phyloP scores from a whole-genome alignment of 2,888 invertebrate species.

The Xanthia icteritia region DNA sequence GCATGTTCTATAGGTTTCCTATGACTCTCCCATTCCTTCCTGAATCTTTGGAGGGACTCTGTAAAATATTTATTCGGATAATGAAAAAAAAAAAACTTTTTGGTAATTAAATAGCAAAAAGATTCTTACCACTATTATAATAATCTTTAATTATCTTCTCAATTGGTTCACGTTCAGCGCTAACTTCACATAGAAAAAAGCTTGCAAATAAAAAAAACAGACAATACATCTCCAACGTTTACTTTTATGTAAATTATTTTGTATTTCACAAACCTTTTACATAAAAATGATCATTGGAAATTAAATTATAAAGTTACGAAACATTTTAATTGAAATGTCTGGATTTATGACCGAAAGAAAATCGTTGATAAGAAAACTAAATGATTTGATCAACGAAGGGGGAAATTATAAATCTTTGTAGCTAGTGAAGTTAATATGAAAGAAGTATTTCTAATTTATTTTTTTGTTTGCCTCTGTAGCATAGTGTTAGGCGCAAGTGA shows the following conservation, averaged over 20 bases:
- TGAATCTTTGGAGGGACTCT: constrained; percentile 67
- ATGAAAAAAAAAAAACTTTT: too few relatives aligned
- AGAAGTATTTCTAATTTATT: constrained; percentile 8
- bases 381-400: constrained; percentile 15
- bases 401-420: constrained; percentile 4
- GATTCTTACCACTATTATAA: constrained; percentile 50
- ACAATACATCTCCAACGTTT: constrained; percentile 40
- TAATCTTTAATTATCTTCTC: constrained; percentile 34
- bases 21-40: constrained; percentile 70
- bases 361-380: constrained; percentile 51
- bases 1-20: constrained; percentile 72
- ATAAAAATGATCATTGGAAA: constrained; percentile 15
- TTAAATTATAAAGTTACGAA: constrained; percentile 26
- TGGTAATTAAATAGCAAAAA: not conserved
- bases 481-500: not conserved
- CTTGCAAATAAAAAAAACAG: constrained; percentile 28
- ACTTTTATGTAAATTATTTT: not conserved
- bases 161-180: not conserved
- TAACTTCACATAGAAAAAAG: constrained; percentile 1
- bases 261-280: constrained; percentile 4
- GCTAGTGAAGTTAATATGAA: constrained; percentile 41
- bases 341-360: constrained; percentile 43
- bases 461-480: constrained; percentile 1
- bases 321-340: constrained; percentile 55
- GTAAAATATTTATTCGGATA: constrained; percentile 39